Evolutionary conservation across 2,888 invertebrate species (phyloP), one percentile per base, ranked within the genome.

Genomic region (Parochlus steinenii): DNA sequence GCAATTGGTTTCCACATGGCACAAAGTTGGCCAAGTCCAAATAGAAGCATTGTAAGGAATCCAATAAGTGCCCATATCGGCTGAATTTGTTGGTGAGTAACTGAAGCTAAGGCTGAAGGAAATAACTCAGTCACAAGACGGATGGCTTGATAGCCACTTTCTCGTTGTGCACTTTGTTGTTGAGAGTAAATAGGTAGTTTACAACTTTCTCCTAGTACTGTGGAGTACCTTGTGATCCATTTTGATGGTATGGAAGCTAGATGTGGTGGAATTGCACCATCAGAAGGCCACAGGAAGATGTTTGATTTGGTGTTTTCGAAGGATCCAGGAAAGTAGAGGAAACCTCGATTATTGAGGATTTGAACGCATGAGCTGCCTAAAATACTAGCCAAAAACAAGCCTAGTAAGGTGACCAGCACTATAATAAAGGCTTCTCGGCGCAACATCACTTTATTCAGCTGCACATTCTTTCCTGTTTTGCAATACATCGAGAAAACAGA

Each of bases 1-100:
- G 87, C 79, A 34, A 89, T 81, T 49, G 83, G 83, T 52, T 87
- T 85, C 89, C 89, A 89, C 50, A 89, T 77, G 1, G 85, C 86
- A 45, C 87, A 63, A 60, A 87, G 78, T 47, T 89, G 89, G 4
- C 82, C 83, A 39, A 90, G 69, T 2, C 87, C 89, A 50, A 90
- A 85, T 48, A 83, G 64, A 43, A 87, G 80, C 39, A 89, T 65
- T 44, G 77, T 74, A 51, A 81, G 76, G 58, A 83, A 89, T 50
- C 86, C 82, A 31, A 87, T 65, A 7, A 83, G 78, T 0, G 83
- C 77, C 89, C 89, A 90, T 10, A 36, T 5, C 6, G 30, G 22
- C n/a, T 30, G 23, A 10, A 36, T 29, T 16, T 19, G 28, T 5
- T 23, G 25, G 24, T 30, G 29, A 22, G 30, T 30, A 43, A 83